Conservation (phyloP, 2,113 vertebrate species). For the Leptobrachium leishanense region DNA sequence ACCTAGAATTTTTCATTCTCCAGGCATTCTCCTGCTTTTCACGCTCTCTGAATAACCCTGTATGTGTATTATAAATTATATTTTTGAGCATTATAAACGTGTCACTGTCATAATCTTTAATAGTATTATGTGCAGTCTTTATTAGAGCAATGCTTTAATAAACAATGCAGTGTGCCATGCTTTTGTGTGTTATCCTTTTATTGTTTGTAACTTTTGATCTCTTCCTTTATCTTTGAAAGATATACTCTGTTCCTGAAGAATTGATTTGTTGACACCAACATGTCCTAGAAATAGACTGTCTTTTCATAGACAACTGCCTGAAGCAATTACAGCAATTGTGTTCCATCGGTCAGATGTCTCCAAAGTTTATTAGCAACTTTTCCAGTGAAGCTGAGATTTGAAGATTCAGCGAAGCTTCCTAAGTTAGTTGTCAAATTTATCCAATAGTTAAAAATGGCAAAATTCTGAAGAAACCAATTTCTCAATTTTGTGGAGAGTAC, state of each 20-base stretch:
- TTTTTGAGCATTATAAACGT: too few species aligned
- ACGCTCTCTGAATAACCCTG: too few species aligned
- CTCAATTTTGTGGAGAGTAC: too few species aligned
- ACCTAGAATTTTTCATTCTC: too few species aligned
- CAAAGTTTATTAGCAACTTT: conserved; percentile 10
- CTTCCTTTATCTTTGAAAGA: not conserved
- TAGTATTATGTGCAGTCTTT: too few species aligned
- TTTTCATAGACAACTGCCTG: conserved; percentile 6
- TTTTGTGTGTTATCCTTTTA: too few species aligned
- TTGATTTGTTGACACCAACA: not conserved
- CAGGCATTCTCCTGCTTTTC: too few species aligned
- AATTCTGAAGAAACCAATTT: not conserved
- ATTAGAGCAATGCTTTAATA: too few species aligned
- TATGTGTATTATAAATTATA: too few species aligned
- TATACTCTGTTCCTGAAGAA: conserved; percentile 3
- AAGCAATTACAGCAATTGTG: not conserved
- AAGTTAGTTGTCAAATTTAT: not conserved
- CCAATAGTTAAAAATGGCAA: not conserved
- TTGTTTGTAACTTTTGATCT: not conserved
- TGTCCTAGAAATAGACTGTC: conserved; percentile 5
- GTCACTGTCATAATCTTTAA: too few species aligned
- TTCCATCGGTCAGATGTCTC: not conserved
- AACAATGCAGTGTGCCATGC: too few species aligned
- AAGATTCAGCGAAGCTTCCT: not conserved
- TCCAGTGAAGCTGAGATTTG: not conserved